Evolutionary conservation across 1,140 invertebrate species (phyloP), one percentile per base, ranked within the genome.

Genomic region (Drosophila teissieri): DNA sequence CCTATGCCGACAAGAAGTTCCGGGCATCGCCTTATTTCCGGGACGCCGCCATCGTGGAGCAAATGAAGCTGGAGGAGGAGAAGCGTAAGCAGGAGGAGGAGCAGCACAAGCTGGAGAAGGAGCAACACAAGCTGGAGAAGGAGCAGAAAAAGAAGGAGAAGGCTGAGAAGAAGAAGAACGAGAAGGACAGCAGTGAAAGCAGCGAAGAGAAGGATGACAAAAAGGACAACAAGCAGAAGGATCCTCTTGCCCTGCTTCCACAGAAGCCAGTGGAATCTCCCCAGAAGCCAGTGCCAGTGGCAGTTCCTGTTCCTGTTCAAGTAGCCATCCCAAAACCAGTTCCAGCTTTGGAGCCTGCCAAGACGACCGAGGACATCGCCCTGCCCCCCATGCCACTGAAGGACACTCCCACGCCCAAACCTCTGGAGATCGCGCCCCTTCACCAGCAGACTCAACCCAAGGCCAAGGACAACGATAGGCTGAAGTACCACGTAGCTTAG

Each of bases 1-100:
- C 73, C 54, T 85, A 85, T 44, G 77, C 90, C 3, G 86, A 91
- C 27, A 82, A 74, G 62, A 91, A 91, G 63, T 91, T 91, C 61
- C 74, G 57, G 3, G 53, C 62, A 4, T 90, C 83, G 0, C 90
- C 86, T 31, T 91, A 70, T 34, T 91, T 85, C 54, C 73, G 80
- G 0, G 80, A 80, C 24, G 63, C 60, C 3, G 58, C 62, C 3
- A 72, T 77, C 3, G 68, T 72, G 1, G 57, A 65, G 48, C 60
- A 75, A 12, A 37, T 27, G 40, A 67, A 42, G 19, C 37, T 46
- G 46, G 42, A 17, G 22, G 67, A 60, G 53, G 27, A 40, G 40
- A 40, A 53, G 31, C 22, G 24, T 42, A 55, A 10, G 24, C 5
- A 2, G 4, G 56, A 54, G 31, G 61, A 72, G 22, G 44, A 58